Conservation (phyloP, 92 coral and sea anemone species). For the Meandrina meandrites region DNA sequence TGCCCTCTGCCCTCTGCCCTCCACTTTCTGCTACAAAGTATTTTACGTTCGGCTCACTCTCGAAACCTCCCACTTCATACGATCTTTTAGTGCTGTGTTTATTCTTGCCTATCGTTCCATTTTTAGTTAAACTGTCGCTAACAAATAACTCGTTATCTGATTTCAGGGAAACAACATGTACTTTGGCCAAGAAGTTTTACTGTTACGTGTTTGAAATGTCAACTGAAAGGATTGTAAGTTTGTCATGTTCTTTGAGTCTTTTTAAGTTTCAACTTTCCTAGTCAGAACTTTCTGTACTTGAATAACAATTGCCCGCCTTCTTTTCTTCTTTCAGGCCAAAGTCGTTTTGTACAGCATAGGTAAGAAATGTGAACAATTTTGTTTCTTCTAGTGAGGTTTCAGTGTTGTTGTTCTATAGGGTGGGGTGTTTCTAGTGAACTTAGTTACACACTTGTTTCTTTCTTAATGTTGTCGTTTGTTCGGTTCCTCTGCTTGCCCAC, state of each 20-base stretch:
- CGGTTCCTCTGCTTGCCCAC: neutral
- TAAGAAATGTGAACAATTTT: constrained; percentile 25
- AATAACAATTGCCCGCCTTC: neutral
- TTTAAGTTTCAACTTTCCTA: neutral
- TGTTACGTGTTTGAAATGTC: constrained; percentile 84
- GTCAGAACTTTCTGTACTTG: neutral
- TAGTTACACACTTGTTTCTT: neutral
- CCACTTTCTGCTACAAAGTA: too few relatives aligned
- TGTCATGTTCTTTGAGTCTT: neutral
- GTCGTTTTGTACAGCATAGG: constrained; percentile 85
- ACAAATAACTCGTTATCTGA: neutral
- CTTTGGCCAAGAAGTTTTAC: constrained; percentile 76
- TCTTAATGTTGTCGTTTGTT: neutral
- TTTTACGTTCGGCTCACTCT: too few relatives aligned
- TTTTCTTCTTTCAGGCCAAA: constrained; percentile 62
- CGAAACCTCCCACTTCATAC: too few relatives aligned
- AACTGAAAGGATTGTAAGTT: constrained; percentile 62
- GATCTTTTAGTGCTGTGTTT: neutral
- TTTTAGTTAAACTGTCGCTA: neutral
- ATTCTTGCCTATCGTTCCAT: neutral
- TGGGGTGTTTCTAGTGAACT: neutral
- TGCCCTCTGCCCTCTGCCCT: too few relatives aligned
- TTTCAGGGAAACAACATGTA: constrained; percentile 75
- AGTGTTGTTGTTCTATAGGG: neutral
- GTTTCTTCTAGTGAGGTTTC: neutral